Evolutionary conservation across 2,888 invertebrate genomes (phyloP), one percentile per base, ranked within the genome.

Genomic region (Drosophila birchii): DNA sequence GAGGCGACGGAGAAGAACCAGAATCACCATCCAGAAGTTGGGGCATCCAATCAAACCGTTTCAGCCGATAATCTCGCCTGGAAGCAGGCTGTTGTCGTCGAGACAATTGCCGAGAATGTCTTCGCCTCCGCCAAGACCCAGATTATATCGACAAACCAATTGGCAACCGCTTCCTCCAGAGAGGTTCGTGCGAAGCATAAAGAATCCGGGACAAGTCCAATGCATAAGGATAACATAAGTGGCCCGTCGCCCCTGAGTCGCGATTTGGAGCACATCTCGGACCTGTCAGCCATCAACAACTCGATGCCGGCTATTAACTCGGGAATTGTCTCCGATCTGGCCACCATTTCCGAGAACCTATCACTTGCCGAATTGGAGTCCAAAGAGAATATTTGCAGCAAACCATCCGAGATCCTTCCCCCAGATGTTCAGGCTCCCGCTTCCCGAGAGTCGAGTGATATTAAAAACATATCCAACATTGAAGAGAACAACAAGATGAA

Each of bases 21-120:
- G 81, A 93, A 95, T 41, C 93, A 93, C 81, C 93, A 95, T 44
- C 97, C 98, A 0, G 97, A 98, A 20, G 51, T 53, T 11, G 98
- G 98, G n/a, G 96, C 97, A 16, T 98, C 98, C 1, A 98, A 98
- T 90, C 98, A 98, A 93, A 98, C 98, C 12, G 97, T 98, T 0
- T 98, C 98, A 1, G 98, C 98, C 0, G 98, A 98, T 92, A 98
- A 98, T 93, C 94, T 98, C 70, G 95, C 96, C 45, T 96, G 96
- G 75, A 96, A 96, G 93, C 95, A 96, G 93, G 96, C 98, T 4
- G 96, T 97, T 93, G 96, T 98, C 4, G 96, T 97, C 14, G 97
- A 98, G 92, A 97, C 97, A 59, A 96, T 98, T 86, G 96, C 97
- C 5, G 97, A 98, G 93, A 96, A 95, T 90, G 95, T 96, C 44